These are phyloP conservation scores for Diabrotica undecimpunctata DNA, from an alignment of 1,140 invertebrate genomes.

Conservation along the genomic window DNA sequence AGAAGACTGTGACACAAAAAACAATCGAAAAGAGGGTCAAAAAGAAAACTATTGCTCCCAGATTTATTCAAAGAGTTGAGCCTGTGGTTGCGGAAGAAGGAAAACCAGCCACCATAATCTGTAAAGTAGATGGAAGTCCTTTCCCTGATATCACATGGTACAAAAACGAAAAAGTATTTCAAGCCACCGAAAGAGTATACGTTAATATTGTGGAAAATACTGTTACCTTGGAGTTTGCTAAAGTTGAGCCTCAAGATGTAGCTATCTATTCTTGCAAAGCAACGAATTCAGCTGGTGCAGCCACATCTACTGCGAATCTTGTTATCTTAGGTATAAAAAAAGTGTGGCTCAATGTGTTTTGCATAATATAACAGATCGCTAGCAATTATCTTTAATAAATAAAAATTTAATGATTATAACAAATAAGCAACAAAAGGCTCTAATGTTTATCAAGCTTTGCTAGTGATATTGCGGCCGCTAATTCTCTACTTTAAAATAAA, in stretches of 20 bases:
- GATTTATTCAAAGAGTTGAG: slow-evolving; percentile 66
- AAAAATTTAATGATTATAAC: too few species aligned
- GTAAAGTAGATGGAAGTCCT: slow-evolving; percentile 65
- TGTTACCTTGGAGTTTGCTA: slow-evolving; percentile 63
- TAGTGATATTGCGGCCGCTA: too few species aligned
- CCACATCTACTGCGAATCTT: slow-evolving; percentile 73
- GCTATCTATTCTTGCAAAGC: slow-evolving; percentile 78
- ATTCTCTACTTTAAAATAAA: too few species aligned
- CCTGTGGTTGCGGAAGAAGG: slow-evolving; percentile 61
- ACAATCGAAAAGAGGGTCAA: slow-evolving; percentile 53
- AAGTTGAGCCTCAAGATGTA: slow-evolving; percentile 63
- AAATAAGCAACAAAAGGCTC: too few species aligned
- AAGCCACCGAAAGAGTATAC: slow-evolving; percentile 58
- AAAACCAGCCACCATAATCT: slow-evolving; percentile 60
- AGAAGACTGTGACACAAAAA: slow-evolving; percentile 46
- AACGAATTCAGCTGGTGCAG: slow-evolving; percentile 71
- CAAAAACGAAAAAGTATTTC: slow-evolving; percentile 67
- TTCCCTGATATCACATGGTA: slow-evolving; percentile 73
- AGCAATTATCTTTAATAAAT: too few species aligned
- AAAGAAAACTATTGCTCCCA: slow-evolving; percentile 58
- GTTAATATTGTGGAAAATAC: slow-evolving; percentile 59
- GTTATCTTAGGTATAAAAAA: slow-evolving; percentile 59
- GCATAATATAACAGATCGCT: background rate
- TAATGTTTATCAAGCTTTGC: too few species aligned
- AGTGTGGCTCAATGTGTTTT: background rate